Evolutionary conservation across 2,888 invertebrate species (phyloP).

Genomic region (Hypomecis atomaria): DNA sequence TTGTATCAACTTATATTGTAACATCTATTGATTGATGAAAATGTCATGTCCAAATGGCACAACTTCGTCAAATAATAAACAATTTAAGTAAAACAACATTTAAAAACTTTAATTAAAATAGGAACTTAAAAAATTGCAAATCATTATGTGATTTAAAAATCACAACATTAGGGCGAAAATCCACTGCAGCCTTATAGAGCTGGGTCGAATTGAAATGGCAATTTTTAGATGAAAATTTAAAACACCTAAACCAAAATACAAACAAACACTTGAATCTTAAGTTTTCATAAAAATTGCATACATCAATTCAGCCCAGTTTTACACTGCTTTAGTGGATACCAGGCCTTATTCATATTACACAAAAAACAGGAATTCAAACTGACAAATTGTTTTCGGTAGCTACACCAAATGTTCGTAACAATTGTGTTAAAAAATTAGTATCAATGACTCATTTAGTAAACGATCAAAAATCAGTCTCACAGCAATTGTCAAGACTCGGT

Average conservation of each 20-base stretch:
- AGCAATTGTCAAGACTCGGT: conserved; percentile 51
- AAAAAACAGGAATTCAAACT: background rate
- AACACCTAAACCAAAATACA: background rate
- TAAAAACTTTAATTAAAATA: conserved; percentile 68
- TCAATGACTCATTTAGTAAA: conserved; percentile 36
- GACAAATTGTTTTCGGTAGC: conserved; percentile 6
- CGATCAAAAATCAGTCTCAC: conserved; percentile 72
- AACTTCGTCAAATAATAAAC: conserved; percentile 61
- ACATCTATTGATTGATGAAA: background rate
- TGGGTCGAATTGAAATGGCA: background rate
- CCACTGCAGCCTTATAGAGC: background rate
- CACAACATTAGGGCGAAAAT: background rate
- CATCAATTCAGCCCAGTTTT: background rate
- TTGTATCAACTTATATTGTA: conserved; percentile 2
- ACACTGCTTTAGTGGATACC: too few species aligned
- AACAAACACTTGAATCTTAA: background rate
- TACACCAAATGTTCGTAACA: conserved; percentile 15
- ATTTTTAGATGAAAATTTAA: background rate
- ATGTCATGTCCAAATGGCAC: conserved; percentile 54
- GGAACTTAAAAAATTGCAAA: conserved; percentile 81
- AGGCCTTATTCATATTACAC: too few species aligned
- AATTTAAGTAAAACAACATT: conserved; percentile 63
- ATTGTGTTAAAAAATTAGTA: conserved; percentile 5
- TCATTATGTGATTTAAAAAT: conserved; percentile 26
- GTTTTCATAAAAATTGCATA: background rate